phyloP scores from a whole-genome alignment of 2,113 vertebrate genomes.

The Bettongia penicillata region DNA sequence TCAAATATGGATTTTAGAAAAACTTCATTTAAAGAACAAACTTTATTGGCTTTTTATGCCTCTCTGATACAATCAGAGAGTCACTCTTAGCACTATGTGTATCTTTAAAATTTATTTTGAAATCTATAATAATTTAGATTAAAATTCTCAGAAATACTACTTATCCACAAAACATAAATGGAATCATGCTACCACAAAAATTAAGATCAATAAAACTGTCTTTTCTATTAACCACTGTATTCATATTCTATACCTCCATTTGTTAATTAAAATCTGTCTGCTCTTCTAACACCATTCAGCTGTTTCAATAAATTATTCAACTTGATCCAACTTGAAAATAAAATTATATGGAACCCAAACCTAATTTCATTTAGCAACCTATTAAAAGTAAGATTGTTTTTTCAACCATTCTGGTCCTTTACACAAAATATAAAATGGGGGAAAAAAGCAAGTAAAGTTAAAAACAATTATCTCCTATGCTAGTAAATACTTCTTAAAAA shows the following conservation, averaged over 20 bases:
- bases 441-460: conserved; percentile 35
- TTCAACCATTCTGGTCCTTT: neutral
- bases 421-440: conserved; percentile 13
- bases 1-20: conserved; percentile 49
- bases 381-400: conserved; percentile 17
- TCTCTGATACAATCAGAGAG: conserved; percentile 29
- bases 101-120: neutral
- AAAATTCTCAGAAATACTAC: conserved; percentile 33
- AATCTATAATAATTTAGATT: conserved; percentile 34
- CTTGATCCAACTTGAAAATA: conserved; percentile 16
- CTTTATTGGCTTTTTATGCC: conserved; percentile 8
- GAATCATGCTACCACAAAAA: neutral
- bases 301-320: conserved; percentile 23
- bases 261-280: conserved; percentile 57
- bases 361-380: conserved; percentile 42
- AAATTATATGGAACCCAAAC: conserved; percentile 46
- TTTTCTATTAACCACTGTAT: conserved; percentile 24
- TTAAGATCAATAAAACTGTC: conserved; percentile 40
- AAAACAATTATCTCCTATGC: conserved; percentile 29
- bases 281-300: conserved; percentile 34
- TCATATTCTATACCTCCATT: neutral
- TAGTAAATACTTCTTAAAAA: conserved; percentile 40
- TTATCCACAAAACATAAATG: conserved; percentile 49
- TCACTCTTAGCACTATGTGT: neutral
- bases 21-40: conserved; percentile 42